A percentile compares a stretch with the other conserved stretches of the same genome.
phyloP scores from a whole-genome alignment of 2,113 vertebrate species.

The Turnix velox region DNA sequence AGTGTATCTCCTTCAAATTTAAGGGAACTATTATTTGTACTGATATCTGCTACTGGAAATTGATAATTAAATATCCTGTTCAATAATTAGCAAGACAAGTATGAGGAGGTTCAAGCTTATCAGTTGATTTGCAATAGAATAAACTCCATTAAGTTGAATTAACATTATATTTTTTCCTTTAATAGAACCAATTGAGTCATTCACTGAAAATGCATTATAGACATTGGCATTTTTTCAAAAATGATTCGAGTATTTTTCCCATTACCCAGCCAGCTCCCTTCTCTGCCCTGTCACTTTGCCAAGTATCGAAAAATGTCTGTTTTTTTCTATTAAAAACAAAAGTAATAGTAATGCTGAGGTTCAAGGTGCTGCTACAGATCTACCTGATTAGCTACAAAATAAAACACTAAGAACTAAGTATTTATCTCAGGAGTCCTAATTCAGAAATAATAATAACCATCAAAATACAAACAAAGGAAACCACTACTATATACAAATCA shows the following conservation, averaged over 20 bases:
- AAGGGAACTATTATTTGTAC: neutral
- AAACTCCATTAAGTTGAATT: slow-evolving; percentile 22
- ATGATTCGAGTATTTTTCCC: slow-evolving; percentile 58
- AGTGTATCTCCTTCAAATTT: neutral
- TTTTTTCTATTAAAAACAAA: neutral
- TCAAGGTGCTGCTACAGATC: slow-evolving; percentile 8
- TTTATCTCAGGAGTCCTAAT: neutral
- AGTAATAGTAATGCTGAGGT: neutral
- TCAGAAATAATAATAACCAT: neutral
- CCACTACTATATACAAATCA: slow-evolving; percentile 19
- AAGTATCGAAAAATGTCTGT: slow-evolving; percentile 19
- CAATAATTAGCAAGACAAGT: neutral
- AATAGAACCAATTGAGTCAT: slow-evolving; percentile 59
- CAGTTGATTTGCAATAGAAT: neutral
- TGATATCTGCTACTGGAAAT: neutral
- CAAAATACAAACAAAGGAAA: slow-evolving; percentile 57
- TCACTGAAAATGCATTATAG: slow-evolving; percentile 63
- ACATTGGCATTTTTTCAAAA: slow-evolving; percentile 57
- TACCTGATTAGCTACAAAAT: neutral
- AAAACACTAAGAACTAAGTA: neutral
- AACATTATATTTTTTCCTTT: slow-evolving; percentile 41
- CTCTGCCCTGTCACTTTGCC: slow-evolving; percentile 15
- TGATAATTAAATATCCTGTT: neutral
- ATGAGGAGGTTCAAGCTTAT: neutral
- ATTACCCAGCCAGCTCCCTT: slow-evolving; percentile 53